Percentiles rank a stretch among this genome's conserved stretches.
These are phyloP conservation scores for Vanessa atalanta DNA, from an alignment of 1,140 invertebrate genomes.

Conservation along the genomic window DNA sequence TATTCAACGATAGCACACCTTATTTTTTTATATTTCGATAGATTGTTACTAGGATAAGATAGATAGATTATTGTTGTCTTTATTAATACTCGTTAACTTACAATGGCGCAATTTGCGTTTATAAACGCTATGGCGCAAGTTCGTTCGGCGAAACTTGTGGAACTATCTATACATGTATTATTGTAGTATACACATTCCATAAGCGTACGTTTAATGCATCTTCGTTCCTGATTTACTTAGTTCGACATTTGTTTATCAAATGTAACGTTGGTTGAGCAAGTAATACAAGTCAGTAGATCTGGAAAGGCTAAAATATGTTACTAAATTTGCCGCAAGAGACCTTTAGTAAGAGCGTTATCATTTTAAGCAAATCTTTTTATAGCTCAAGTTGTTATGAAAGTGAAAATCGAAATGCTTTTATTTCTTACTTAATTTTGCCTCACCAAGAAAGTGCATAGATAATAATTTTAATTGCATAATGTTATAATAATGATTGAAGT, in stretches of 20 bases:
- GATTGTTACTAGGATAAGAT: background rate
- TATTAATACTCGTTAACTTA: constrained; percentile 44
- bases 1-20: background rate
- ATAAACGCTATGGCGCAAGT: constrained; percentile 44
- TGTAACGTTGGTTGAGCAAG: background rate
- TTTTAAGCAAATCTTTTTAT: background rate
- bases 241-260: background rate
- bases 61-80: constrained; percentile 27
- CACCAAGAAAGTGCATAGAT: too few relatives aligned
- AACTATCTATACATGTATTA: background rate
- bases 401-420: background rate
- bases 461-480: too few relatives aligned
- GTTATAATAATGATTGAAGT: too few relatives aligned
- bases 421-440: too few relatives aligned
- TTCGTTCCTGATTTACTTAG: background rate
- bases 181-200: background rate
- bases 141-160: background rate
- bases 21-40: background rate
- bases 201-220: background rate
- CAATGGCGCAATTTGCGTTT: constrained; percentile 36
- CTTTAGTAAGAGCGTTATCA: background rate
- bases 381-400: background rate
- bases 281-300: background rate
- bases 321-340: background rate
- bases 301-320: background rate